phyloP scores from a whole-genome alignment of 1,140 invertebrate genomes.

The Trichonephila clavipes region DNA sequence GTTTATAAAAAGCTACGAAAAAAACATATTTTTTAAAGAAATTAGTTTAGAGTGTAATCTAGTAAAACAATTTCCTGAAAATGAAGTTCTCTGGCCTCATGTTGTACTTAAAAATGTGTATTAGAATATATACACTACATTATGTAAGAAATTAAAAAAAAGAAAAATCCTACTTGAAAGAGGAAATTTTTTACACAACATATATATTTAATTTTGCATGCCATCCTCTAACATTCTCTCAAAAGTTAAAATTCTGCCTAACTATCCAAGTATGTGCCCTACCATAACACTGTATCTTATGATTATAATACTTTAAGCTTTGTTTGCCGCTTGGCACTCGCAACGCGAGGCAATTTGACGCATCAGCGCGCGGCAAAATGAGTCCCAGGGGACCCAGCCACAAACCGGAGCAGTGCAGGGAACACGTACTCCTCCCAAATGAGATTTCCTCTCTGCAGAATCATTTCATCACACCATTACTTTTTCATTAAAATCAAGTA shows the following conservation, averaged over 20 bases:
- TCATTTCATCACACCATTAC: conserved; percentile 38
- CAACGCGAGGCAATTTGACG: conserved; percentile 33
- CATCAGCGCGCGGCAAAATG: conserved; percentile 32
- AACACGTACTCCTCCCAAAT: conserved; percentile 9
- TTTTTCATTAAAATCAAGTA: conserved; percentile 4
- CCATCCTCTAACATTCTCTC: background rate
- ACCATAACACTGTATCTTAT: background rate
- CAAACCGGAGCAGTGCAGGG: background rate
- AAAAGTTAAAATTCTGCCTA: background rate
- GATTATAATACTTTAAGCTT: conserved; percentile 41
- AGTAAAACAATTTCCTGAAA: no score
- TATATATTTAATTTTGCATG: background rate
- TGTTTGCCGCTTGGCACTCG: background rate
- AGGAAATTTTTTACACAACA: background rate
- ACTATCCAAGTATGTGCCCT: background rate
- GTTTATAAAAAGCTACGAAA: no score
- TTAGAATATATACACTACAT: no score
- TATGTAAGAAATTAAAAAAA: no score
- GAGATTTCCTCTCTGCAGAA: background rate
- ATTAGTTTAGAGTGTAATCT: no score
- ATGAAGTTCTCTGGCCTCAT: no score
- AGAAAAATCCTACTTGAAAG: no score
- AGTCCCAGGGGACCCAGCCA: background rate
- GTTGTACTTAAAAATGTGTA: no score
- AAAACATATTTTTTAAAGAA: no score